Evolutionary conservation across 2,888 invertebrate genomes (phyloP), one percentile per base, ranked within the genome.

Genomic region (Agonopterix heracliana): DNA sequence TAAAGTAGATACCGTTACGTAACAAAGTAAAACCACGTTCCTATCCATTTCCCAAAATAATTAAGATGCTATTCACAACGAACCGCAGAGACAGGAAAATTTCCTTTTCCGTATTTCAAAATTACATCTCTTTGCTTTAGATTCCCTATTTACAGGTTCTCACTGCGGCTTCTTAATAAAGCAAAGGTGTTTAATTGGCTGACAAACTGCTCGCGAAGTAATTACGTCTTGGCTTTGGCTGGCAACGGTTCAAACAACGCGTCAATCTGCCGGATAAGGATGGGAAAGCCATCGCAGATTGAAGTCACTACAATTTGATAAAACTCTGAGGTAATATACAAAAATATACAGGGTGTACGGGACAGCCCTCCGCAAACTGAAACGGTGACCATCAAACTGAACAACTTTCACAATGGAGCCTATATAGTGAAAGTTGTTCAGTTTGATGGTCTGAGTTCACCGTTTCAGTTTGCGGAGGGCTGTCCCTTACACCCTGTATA

Each of bases 121-220:
- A 47, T 42, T 46, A 46, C 41, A 13, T 7, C 41, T 11, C 13
- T 17, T 35, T 34, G 34, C 40, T 46, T 40, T 35, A 17, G 49
- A 50, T 66, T 62, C 62, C 7, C 66, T 75, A 67, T 76, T 78
- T 71, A 72, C 71, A 66, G 63, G 61, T 12, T 3, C 66, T 66
- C 63, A 60, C 64, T 77, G 85, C 71, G 83, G 87, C 72, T 83
- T 83, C 83, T 85, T 87, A 86, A 87, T 88, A 87, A 87, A 85
- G 87, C 80, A 84, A 86, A 87, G 87, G 87, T 87, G 88, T 87
- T 87, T 86, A 87, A 87, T 88, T 88, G 84, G 84, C 87, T 86
- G 85, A 84, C 87, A 87, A 88, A 86, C 86, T 85, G 82, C 75
- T 80, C 68, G 81, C 82, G 68, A 86, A 85, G 86, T 83, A 87